These are phyloP conservation scores for Myioborus melanocephalus DNA, from an alignment of 2,797 vertebrate genomes.

Conservation along the genomic window DNA sequence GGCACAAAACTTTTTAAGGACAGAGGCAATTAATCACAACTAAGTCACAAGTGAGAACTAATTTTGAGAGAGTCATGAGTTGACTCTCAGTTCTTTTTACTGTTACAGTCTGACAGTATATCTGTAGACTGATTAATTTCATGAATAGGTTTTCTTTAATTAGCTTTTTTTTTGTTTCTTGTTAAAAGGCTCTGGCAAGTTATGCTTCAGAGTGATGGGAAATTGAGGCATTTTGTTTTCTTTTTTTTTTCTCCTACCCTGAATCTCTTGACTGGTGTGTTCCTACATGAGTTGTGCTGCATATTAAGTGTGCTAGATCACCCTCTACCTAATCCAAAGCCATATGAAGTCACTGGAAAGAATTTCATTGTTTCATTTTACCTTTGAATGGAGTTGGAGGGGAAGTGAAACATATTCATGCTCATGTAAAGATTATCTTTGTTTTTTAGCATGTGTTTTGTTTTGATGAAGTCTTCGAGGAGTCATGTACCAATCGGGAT, in stretches of 20 bases:
- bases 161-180: background rate
- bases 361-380: background rate
- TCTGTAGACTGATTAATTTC: background rate
- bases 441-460: slow-evolving; percentile 89
- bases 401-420: background rate
- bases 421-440: slow-evolving; percentile 59
- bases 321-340: background rate
- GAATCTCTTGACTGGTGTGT: background rate
- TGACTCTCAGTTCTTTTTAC: background rate
- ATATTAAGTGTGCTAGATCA: background rate
- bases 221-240: background rate
- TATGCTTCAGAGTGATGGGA: background rate
- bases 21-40: background rate
- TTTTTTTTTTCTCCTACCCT: background rate
- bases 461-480: slow-evolving; percentile 92
- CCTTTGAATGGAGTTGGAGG: background rate
- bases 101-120: background rate
- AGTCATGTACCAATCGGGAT: slow-evolving; percentile 84
- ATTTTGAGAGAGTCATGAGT: background rate
- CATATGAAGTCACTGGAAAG: background rate
- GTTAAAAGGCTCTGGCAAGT: background rate
- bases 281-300: background rate
- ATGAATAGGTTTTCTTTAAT: background rate
- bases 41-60: background rate
- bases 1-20: background rate